Evolutionary conservation across 2,888 invertebrate genomes (phyloP).

Genomic region (Myopa tessellatipennis): DNA sequence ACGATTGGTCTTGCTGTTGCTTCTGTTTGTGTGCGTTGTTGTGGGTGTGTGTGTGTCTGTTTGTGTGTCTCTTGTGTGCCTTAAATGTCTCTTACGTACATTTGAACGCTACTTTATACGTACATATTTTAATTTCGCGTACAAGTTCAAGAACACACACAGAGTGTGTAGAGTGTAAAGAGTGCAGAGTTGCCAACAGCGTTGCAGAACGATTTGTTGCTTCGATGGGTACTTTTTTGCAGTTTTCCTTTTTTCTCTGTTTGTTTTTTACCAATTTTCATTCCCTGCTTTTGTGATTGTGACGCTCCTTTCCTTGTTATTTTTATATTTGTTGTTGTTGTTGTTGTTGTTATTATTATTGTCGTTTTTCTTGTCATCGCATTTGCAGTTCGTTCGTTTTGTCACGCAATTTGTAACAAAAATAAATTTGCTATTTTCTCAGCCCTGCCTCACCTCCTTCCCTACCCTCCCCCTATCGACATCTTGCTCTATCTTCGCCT

Average conservation of each 20-base stretch:
- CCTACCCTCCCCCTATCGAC: background rate
- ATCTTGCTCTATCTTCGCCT: no score
- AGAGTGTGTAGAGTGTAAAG: background rate
- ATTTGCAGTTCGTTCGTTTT: conserved; percentile 51
- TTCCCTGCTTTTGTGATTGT: background rate
- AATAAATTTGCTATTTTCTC: conserved; percentile 48
- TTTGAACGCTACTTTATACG: conserved; percentile 2
- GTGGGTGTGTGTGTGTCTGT: no score
- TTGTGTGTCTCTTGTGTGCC: background rate
- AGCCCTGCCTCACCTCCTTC: background rate
- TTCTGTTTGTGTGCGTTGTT: no score
- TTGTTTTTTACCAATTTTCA: background rate
- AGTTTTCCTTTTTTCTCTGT: no score
- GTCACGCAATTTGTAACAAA: conserved; percentile 60
- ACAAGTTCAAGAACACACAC: conserved; percentile 6
- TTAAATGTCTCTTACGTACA: conserved; percentile 25
- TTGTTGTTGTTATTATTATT: conserved; percentile 24
- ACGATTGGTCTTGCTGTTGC: background rate
- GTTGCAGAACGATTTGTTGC: conserved; percentile 39
- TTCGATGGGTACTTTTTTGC: conserved; percentile 35
- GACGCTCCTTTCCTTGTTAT: background rate
- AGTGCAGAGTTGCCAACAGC: conserved; percentile 17
- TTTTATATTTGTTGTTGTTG: background rate
- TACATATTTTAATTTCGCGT: conserved; percentile 20
- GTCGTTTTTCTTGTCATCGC: conserved; percentile 45